Conservation (phyloP, 2,797 vertebrate genomes). For the Scolopax rusticola region DNA sequence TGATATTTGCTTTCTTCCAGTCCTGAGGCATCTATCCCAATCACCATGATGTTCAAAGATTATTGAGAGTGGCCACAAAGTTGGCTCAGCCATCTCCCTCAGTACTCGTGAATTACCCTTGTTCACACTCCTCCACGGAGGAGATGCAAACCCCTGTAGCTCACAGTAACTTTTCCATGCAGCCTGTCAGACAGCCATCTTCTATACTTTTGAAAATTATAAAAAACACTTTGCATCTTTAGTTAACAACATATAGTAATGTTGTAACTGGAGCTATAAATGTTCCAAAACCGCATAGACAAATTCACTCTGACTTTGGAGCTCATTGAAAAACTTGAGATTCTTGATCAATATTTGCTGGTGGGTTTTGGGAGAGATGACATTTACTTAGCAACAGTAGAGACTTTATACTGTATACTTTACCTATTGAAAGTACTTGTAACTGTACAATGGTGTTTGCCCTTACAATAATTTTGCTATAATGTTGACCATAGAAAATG, state of each 20-base stretch:
- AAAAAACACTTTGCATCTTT: background rate
- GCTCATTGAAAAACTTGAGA: conserved; percentile 29
- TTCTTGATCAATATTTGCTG: conserved; percentile 75
- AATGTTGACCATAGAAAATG: conserved; percentile 73
- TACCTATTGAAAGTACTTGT: conserved; percentile 66
- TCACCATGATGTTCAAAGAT: background rate
- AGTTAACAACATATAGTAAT: background rate
- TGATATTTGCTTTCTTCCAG: background rate
- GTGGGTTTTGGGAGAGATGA: conserved; percentile 32
- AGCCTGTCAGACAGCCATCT: background rate
- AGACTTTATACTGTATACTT: conserved; percentile 69
- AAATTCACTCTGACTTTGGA: conserved; percentile 45
- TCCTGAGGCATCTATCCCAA: background rate
- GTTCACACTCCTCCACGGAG: background rate
- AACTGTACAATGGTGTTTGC: conserved; percentile 60
- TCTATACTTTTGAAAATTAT: background rate
- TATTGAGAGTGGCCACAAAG: background rate
- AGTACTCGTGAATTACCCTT: background rate
- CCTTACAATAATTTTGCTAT: conserved; percentile 61
- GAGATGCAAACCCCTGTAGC: background rate
- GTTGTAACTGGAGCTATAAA: background rate
- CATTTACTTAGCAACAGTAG: conserved; percentile 74
- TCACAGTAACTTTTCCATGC: background rate
- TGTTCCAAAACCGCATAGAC: conserved; percentile 14
- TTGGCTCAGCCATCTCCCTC: background rate